Evolutionary conservation across 2,113 vertebrate species (phyloP).

Genomic region (Cynopterus brachyotis): DNA sequence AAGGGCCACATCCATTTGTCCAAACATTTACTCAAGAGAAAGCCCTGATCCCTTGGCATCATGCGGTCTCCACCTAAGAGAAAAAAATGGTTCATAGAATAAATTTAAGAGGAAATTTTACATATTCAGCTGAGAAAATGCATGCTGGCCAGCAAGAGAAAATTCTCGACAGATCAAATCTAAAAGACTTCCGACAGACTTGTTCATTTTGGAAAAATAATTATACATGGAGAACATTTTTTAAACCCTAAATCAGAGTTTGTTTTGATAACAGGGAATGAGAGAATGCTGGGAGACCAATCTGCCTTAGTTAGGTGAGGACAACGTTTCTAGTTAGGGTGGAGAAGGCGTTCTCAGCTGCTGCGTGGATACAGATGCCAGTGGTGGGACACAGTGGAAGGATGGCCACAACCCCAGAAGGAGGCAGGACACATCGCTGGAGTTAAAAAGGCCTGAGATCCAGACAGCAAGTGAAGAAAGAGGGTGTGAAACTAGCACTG

Average conservation of each 20-base stretch:
- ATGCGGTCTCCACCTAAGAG: not conserved
- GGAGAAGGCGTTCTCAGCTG: not conserved
- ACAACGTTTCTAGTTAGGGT: not conserved
- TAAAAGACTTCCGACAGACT: not conserved
- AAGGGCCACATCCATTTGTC: not conserved
- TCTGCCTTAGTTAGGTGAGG: not conserved
- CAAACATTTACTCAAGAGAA: not conserved
- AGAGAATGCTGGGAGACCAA: not conserved
- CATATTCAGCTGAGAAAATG: not conserved
- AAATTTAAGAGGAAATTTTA: slow-evolving; percentile 9
- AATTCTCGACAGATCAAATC: not conserved
- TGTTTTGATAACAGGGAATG: not conserved
- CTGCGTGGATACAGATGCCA: not conserved
- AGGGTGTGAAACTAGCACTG: not conserved
- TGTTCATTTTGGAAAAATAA: not conserved
- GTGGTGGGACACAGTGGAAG: not conserved
- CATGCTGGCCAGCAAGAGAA: not conserved
- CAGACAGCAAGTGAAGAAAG: not conserved
- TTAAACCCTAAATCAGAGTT: not conserved
- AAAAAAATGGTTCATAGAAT: slow-evolving; percentile 11
- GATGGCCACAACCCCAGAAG: not conserved
- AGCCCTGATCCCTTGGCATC: not conserved
- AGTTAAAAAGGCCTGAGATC: not conserved
- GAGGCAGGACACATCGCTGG: not conserved
- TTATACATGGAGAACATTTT: not conserved